Conservation (phyloP, 2,888 invertebrate species). For the Panorpa germanica region DNA sequence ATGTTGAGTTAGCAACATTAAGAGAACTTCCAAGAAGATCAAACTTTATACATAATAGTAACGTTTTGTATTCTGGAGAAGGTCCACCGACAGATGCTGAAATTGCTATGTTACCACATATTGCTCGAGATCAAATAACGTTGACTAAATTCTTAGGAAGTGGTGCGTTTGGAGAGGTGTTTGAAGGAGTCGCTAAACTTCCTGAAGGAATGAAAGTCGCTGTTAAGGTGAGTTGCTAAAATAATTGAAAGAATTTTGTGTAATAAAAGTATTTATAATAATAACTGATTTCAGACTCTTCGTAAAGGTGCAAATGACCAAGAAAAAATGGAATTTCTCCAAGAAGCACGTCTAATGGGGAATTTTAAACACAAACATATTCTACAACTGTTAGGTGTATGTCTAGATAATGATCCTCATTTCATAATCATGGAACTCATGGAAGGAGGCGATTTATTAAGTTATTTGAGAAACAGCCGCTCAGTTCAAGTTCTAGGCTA, state of each 20-base stretch:
- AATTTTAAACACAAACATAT: conserved; percentile 96
- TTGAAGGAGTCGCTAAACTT: conserved; percentile 70
- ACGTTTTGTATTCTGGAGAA: conserved; percentile 52
- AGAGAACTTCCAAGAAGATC: conserved; percentile 54
- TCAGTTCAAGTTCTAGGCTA: conserved; percentile 58
- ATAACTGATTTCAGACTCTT: conserved; percentile 43
- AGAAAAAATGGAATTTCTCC: conserved; percentile 83
- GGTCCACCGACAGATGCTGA: conserved; percentile 54
- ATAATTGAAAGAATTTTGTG: conserved; percentile 7
- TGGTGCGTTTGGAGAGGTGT: conserved; percentile 95
- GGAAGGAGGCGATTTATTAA: conserved; percentile 90
- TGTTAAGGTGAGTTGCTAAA: conserved; percentile 45
- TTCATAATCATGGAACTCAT: conserved; percentile 93
- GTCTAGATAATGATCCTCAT: conserved; percentile 82
- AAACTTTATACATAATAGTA: conserved; percentile 56
- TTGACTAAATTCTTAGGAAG: conserved; percentile 80
- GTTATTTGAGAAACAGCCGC: conserved; percentile 70
- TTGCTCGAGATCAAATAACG: conserved; percentile 69
- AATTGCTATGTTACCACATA: conserved; percentile 65
- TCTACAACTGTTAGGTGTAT: conserved; percentile 79
- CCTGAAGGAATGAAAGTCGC: conserved; percentile 61
- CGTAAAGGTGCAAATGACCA: conserved; percentile 79
- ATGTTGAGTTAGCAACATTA: conserved; percentile 71
- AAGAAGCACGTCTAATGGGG: conserved; percentile 94
- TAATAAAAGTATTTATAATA: conserved; percentile 1